Evolutionary conservation across 2,888 invertebrate genomes (phyloP).

Genomic region (Cephus sareptanus): DNA sequence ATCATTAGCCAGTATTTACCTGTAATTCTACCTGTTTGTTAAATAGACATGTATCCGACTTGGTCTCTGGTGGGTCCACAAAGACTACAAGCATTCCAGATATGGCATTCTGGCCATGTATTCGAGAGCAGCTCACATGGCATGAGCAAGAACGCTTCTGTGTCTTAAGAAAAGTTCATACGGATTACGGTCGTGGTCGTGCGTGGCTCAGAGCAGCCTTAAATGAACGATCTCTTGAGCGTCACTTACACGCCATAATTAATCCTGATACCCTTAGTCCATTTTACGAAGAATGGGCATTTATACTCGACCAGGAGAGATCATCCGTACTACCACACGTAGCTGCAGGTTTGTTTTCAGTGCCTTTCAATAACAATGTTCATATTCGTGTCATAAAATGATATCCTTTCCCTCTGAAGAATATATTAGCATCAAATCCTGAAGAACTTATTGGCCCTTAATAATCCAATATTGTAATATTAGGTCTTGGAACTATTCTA

Average conservation of each 20-base stretch:
- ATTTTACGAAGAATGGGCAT: slow-evolving; percentile 87
- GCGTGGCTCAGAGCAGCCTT: slow-evolving; percentile 91
- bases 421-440: slow-evolving; percentile 46
- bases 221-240: slow-evolving; percentile 91
- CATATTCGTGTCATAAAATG: background rate
- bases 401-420: slow-evolving; percentile 15
- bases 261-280: slow-evolving; percentile 44
- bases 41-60: slow-evolving; percentile 78
- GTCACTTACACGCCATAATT: slow-evolving; percentile 65
- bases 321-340: slow-evolving; percentile 84
- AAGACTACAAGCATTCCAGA: slow-evolving; percentile 62
- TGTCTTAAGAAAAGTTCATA: slow-evolving; percentile 75
- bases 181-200: slow-evolving; percentile 83
- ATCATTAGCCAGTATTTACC: background rate
- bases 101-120: slow-evolving; percentile 81
- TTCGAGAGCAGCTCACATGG: slow-evolving; percentile 82
- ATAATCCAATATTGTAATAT: slow-evolving; percentile 22
- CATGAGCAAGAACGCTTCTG: slow-evolving; percentile 90
- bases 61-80: slow-evolving; percentile 71
- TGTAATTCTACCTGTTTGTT: slow-evolving; percentile 42
- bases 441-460: slow-evolving; percentile 5
- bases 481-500: slow-evolving; percentile 87
- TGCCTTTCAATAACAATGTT: background rate
- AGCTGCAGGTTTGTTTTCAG: slow-evolving; percentile 76
- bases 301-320: slow-evolving; percentile 84